A percentile compares a stretch with the other conserved stretches of the same genome.
Evolutionary conservation across 2,113 vertebrate genomes (phyloP).

Genomic region (Athene noctua): DNA sequence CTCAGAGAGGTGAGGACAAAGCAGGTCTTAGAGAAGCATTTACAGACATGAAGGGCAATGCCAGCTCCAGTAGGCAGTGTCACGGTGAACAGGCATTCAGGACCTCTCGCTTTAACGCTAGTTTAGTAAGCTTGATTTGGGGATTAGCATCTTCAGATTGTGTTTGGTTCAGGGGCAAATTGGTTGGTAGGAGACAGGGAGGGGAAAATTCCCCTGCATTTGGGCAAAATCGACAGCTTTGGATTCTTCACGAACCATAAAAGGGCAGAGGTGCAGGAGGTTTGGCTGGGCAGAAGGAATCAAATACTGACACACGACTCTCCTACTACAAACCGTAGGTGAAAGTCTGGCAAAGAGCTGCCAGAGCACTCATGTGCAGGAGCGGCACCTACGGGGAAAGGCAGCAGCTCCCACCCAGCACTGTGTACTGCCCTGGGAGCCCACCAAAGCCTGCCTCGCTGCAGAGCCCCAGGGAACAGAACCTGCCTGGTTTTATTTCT

Average conservation of each 20-base stretch:
- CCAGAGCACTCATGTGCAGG: fast-evolving
- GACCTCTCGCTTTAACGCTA: fast-evolving
- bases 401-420: fast-evolving
- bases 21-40: fast-evolving
- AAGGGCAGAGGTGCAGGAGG: not conserved
- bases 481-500: no score
- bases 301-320: fast-evolving
- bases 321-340: fast-evolving
- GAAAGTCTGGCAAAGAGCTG: not conserved
- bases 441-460: not conserved
- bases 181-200: not conserved
- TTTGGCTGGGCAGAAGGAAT: fast-evolving
- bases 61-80: not conserved
- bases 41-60: fast-evolving
- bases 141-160: not conserved
- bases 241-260: fast-evolving
- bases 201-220: fast-evolving
- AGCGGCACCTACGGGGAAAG: fast-evolving
- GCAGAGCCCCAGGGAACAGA: not conserved
- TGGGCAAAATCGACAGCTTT: fast-evolving
- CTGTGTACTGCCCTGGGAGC: not conserved
- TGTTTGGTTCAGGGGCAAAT: not conserved
- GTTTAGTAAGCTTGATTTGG: not conserved
- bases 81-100: fast-evolving
- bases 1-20: not conserved